Base-by-base conservation (phyloP, 1,140 invertebrate species). In the Ptiloglossa arizonensis region DNA sequence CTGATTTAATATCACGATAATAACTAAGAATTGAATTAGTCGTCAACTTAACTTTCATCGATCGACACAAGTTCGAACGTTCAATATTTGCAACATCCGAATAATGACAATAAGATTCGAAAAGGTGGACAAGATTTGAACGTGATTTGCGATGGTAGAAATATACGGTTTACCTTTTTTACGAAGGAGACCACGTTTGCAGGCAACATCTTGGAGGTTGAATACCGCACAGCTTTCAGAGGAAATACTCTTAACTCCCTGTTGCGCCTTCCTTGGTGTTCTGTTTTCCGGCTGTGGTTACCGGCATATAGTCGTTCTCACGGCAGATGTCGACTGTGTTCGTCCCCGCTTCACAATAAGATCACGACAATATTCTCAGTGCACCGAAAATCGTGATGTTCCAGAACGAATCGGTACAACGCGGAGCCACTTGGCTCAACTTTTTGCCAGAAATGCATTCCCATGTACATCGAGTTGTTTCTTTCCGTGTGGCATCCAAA, bases 101-200 rank as follows among this genome's bases (percentile, higher is more conserved):
- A n/a, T n/a, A n/a, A n/a, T n/a, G n/a, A n/a, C n/a, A n/a, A n/a
- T n/a, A n/a, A n/a, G n/a, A n/a, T n/a, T n/a, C n/a, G n/a, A n/a
- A n/a, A n/a, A n/a, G n/a, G n/a, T n/a, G n/a, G n/a, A n/a, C n/a
- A n/a, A n/a, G n/a, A n/a, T n/a, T n/a, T n/a, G 32, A 35, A 35
- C 2, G 32, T 4, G 1, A 35, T 35, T 6, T 0, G 41, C 3
- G 19, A n/a, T 3, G 17, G 46, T 48, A 48, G 8, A n/a, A n/a
- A 9, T 2, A 32, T 17, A 57, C 1, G 13, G 91, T 94, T 94
- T 89, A 97, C 96, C 95, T 96, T 97, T 88, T 96, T 97, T 94
- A 96, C 95, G 90, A 96, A 96, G 83, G 95, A 96, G 94, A 96
- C 95, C 82, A 96, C 95, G 90, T 96, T 69, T 27, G 69, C 79